phyloP scores from a whole-genome alignment of 2,113 vertebrate genomes.

The Potamarius usumacintae region DNA sequence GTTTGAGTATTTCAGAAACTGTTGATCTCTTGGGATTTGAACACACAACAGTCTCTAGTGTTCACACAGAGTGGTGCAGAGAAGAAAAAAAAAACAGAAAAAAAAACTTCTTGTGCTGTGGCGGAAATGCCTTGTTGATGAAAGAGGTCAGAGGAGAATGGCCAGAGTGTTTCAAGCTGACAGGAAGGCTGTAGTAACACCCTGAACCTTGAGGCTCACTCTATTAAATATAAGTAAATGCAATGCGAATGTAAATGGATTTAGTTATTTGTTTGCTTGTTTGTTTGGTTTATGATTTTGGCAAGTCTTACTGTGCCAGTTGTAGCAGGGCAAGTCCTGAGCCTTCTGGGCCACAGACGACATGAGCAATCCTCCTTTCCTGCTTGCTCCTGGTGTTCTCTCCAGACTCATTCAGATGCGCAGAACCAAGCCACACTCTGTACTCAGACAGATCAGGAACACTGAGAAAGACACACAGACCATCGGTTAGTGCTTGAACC shows the following conservation, averaged over 20 bases:
- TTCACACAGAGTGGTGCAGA: background rate
- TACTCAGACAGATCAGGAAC: conserved; percentile 91
- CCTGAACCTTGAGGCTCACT: background rate
- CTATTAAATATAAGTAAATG: background rate
- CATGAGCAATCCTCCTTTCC: conserved; percentile 85
- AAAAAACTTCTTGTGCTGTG: background rate
- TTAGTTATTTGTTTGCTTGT: background rate
- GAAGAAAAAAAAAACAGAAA: too few species aligned
- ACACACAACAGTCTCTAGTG: background rate
- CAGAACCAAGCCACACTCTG: conserved; percentile 87
- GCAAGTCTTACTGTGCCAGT: conserved; percentile 80
- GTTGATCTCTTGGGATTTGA: background rate
- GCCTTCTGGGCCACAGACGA: conserved; percentile 89
- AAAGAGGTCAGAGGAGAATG: background rate
- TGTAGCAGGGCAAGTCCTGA: conserved; percentile 89
- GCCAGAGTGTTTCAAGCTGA: background rate
- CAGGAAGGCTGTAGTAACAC: background rate
- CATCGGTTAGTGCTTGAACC: background rate
- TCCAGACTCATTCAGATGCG: conserved; percentile 80
- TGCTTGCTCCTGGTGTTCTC: conserved; percentile 80
- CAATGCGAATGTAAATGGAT: background rate
- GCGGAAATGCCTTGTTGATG: background rate
- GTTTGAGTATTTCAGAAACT: background rate
- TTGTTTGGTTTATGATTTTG: background rate
- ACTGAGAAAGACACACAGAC: conserved; percentile 60